Evolutionary conservation across 2,113 vertebrate species (phyloP).

Genomic region (Saccopteryx bilineata): DNA sequence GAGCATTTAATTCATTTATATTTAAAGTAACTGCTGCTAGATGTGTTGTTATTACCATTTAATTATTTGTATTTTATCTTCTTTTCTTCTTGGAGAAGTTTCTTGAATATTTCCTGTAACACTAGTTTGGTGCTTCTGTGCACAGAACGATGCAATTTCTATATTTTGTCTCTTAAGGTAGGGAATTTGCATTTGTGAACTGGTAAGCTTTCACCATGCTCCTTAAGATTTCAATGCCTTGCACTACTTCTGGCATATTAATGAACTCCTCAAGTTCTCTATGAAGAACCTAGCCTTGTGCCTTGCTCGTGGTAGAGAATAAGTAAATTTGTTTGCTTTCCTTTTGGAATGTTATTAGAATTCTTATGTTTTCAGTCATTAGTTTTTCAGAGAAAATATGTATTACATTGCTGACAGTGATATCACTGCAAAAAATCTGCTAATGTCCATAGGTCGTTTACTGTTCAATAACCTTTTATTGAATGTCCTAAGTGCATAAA

Average conservation of each 20-base stretch:
- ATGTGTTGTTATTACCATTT: too few species aligned
- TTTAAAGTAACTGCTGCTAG: too few species aligned
- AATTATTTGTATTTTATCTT: too few species aligned
- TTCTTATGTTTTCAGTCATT: not conserved
- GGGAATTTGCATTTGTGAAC: not conserved
- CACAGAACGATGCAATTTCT: not conserved
- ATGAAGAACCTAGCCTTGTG: not conserved
- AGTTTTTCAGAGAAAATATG: conserved; percentile 2
- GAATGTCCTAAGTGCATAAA: not conserved
- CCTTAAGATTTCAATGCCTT: not conserved
- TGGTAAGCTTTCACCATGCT: not conserved
- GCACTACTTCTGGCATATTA: not conserved
- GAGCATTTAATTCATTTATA: too few species aligned
- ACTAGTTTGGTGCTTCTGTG: not conserved
- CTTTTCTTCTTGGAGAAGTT: too few species aligned
- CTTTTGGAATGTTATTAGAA: not conserved
- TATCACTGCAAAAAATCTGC: not conserved
- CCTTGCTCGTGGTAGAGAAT: not conserved
- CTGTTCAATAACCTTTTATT: not conserved
- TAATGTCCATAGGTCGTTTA: not conserved
- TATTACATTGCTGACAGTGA: not conserved
- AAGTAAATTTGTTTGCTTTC: not conserved
- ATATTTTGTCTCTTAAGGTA: not conserved
- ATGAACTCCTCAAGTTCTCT: not conserved
- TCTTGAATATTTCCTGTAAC: too few species aligned